Percentiles rank a stretch among this genome's conserved stretches.
Conservation (phyloP, 1,140 invertebrate genomes). For the Mamestra configurata region DNA sequence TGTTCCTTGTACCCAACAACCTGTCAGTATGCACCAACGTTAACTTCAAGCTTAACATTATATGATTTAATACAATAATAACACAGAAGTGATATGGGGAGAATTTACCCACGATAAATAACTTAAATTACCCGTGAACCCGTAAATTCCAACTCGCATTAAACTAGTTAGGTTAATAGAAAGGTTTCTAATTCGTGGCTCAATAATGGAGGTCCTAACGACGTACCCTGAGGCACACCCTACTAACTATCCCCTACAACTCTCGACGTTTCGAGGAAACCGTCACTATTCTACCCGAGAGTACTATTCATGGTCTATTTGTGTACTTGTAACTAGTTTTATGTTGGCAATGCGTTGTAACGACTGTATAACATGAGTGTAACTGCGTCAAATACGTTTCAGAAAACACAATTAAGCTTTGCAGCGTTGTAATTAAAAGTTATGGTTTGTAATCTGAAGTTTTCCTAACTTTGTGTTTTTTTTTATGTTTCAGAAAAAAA, state of each 20-base stretch:
- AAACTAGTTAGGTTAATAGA: slow-evolving; percentile 52
- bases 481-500: neutral
- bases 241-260: slow-evolving; percentile 40
- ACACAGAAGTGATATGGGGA: neutral
- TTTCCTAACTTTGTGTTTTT: no score
- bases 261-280: slow-evolving; percentile 36
- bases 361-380: slow-evolving; percentile 25
- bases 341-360: slow-evolving; percentile 21
- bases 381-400: slow-evolving; percentile 3
- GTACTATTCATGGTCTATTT: slow-evolving; percentile 44
- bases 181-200: slow-evolving; percentile 48
- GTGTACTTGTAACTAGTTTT: slow-evolving; percentile 41
- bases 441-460: no score
- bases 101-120: slow-evolving; percentile 34
- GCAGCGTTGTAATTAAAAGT: slow-evolving; percentile 2
- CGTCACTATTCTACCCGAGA: slow-evolving; percentile 34
- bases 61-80: slow-evolving; percentile 22
- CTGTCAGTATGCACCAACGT: slow-evolving; percentile 23
- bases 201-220: slow-evolving; percentile 46
- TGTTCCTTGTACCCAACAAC: neutral
- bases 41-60: slow-evolving; percentile 13
- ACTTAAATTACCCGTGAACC: slow-evolving; percentile 48
- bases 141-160: slow-evolving; percentile 43
- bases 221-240: slow-evolving; percentile 48
- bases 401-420: slow-evolving; percentile 4